Evolutionary conservation across 2,888 invertebrate species (phyloP).

Genomic region (Muschampia plurimacula): DNA sequence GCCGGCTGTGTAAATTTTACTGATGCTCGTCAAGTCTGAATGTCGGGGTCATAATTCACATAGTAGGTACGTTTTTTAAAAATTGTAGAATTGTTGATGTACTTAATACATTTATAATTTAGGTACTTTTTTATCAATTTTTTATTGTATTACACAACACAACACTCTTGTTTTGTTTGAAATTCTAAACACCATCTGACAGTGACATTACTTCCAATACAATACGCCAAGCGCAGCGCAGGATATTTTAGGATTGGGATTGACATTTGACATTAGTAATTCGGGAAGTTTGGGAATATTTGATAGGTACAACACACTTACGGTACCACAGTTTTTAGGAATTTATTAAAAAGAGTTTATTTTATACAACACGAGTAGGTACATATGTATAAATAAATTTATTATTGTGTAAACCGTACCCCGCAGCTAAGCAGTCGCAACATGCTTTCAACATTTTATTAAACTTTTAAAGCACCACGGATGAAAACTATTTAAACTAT

Average conservation of each 20-base stretch:
- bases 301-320: too few species aligned
- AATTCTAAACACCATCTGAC: not conserved
- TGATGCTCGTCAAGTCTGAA: not conserved
- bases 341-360: too few species aligned
- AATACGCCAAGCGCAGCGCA: too few species aligned
- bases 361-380: not conserved
- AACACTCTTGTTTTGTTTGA: not conserved
- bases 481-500: not conserved
- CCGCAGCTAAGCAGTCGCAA: constrained; percentile 72
- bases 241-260: not conserved
- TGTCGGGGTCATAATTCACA: not conserved
- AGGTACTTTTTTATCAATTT: not conserved
- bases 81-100: not conserved
- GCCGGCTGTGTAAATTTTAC: constrained; percentile 1
- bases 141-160: too few species aligned
- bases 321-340: too few species aligned
- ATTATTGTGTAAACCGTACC: constrained; percentile 60
- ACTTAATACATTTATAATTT: not conserved
- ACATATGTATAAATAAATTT: not conserved
- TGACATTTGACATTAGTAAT: not conserved
- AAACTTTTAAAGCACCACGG: constrained; percentile 45
- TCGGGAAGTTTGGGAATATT: not conserved
- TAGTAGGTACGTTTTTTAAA: not conserved
- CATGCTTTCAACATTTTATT: constrained; percentile 74
- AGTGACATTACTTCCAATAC: not conserved